These are phyloP conservation scores for Cheilinus undulatus DNA, from an alignment of 2,113 vertebrate genomes.

Conservation along the genomic window DNA sequence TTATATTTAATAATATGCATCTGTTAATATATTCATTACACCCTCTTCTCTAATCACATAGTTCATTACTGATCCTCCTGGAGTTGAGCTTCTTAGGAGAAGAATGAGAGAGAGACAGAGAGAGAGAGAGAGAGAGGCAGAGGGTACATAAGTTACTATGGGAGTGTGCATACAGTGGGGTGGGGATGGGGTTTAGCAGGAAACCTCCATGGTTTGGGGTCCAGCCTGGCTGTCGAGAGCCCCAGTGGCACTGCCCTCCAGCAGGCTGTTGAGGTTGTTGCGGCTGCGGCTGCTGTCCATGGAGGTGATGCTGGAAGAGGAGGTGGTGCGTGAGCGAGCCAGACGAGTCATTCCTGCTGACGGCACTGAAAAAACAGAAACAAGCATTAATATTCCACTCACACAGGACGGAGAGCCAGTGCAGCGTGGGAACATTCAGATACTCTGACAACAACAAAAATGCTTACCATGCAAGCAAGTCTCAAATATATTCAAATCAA, in stretches of 20 bases:
- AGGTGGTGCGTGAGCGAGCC: slow-evolving; percentile 92
- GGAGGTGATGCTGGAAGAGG: slow-evolving; percentile 92
- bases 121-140: background rate
- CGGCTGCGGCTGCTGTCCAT: slow-evolving; percentile 90
- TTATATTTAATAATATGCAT: slow-evolving; percentile 71
- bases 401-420: background rate
- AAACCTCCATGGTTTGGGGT: slow-evolving; percentile 95
- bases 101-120: slow-evolving; percentile 31
- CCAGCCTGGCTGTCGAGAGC: slow-evolving; percentile 84
- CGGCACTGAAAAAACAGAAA: slow-evolving; percentile 86
- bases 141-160: slow-evolving; percentile 70
- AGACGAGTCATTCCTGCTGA: slow-evolving; percentile 93
- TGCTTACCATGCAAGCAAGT: slow-evolving; percentile 68
- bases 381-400: slow-evolving; percentile 46
- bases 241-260: slow-evolving; percentile 83
- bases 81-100: slow-evolving; percentile 46
- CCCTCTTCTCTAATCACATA: slow-evolving; percentile 73
- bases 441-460: slow-evolving; percentile 12
- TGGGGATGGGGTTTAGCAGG: slow-evolving; percentile 85
- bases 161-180: slow-evolving; percentile 22
- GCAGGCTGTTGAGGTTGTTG: slow-evolving; percentile 87
- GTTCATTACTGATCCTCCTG: slow-evolving; percentile 66
- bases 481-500: slow-evolving; percentile 33
- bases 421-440: slow-evolving; percentile 16
- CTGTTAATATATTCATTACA: slow-evolving; percentile 78